phyloP scores from a whole-genome alignment of 2,113 vertebrate genomes.

The Strix aluco region DNA sequence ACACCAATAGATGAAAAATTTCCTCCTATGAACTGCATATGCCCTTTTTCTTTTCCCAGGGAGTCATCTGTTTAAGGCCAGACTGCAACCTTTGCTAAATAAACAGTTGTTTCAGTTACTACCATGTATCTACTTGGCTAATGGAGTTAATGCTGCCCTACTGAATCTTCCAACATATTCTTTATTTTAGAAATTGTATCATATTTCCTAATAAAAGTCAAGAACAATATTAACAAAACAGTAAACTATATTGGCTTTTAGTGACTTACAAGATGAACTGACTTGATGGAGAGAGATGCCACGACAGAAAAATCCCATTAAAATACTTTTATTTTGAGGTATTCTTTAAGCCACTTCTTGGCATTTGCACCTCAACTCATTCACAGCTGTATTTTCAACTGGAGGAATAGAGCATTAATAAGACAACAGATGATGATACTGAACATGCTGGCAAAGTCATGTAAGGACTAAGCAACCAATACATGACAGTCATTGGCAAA shows the following conservation, averaged over 20 bases:
- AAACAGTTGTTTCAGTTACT: slow-evolving; percentile 40
- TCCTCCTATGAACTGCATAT: neutral
- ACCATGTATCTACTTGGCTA: neutral
- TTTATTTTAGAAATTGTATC: slow-evolving; percentile 32
- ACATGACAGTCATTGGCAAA: slow-evolving; percentile 31
- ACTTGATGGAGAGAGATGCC: neutral
- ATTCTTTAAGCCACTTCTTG: neutral
- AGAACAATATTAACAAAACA: slow-evolving; percentile 35
- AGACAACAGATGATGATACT: neutral
- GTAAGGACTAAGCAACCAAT: slow-evolving; percentile 1
- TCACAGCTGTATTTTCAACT: neutral
- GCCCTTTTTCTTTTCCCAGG: slow-evolving; percentile 6
- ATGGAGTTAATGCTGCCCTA: slow-evolving; percentile 11
- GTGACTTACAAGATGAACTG: neutral
- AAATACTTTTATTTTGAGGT: neutral
- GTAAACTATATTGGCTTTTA: slow-evolving; percentile 14
- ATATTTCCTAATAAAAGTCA: slow-evolving; percentile 57
- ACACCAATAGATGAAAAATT: neutral
- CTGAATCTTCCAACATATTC: neutral
- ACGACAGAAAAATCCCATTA: slow-evolving; percentile 16
- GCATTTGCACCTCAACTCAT: neutral
- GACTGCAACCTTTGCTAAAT: neutral
- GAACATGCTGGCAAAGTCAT: slow-evolving; percentile 11
- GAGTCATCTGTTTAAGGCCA: neutral
- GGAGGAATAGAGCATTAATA: neutral